These are phyloP conservation scores for Sphaeramia orbicularis DNA, from an alignment of 2,797 vertebrate species.

Conservation along the genomic window DNA sequence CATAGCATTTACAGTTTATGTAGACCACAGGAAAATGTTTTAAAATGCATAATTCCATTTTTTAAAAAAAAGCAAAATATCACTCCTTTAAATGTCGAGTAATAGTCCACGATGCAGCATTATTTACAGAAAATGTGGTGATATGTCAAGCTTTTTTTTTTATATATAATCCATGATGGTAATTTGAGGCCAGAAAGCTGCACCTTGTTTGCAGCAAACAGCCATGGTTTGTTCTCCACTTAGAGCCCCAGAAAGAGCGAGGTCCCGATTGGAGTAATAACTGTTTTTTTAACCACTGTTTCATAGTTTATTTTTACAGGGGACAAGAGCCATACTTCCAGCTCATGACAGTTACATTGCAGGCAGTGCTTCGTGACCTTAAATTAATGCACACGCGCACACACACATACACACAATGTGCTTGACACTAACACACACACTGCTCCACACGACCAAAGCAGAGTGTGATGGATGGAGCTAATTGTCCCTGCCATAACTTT, in stretches of 20 bases:
- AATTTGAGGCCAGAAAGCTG: constrained; percentile 3
- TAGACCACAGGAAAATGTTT: too few relatives aligned
- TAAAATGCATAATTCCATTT: too few relatives aligned
- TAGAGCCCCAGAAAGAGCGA: not conserved
- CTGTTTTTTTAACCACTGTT: not conserved
- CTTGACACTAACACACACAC: constrained; percentile 9
- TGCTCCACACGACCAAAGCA: not conserved
- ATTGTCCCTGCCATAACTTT: constrained; percentile 11
- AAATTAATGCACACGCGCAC: constrained; percentile 1
- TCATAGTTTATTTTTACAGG: constrained; percentile 12
- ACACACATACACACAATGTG: not conserved
- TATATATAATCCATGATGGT: constrained; percentile 2
- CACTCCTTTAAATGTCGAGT: not conserved
- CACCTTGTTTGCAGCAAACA: not conserved
- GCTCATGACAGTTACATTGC: not conserved
- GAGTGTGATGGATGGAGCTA: constrained; percentile 25
- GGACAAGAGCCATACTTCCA: constrained; percentile 1
- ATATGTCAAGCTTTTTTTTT: not conserved
- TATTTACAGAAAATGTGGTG: constrained; percentile 2
- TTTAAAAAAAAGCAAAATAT: too few relatives aligned
- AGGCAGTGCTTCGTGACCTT: not conserved
- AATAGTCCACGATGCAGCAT: not conserved
- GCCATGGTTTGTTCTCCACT: constrained; percentile 6
- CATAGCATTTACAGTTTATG: too few relatives aligned
- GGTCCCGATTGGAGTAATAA: not conserved